Base-by-base conservation (phyloP, 2,888 invertebrate species). In the Cyclophora punctaria region DNA sequence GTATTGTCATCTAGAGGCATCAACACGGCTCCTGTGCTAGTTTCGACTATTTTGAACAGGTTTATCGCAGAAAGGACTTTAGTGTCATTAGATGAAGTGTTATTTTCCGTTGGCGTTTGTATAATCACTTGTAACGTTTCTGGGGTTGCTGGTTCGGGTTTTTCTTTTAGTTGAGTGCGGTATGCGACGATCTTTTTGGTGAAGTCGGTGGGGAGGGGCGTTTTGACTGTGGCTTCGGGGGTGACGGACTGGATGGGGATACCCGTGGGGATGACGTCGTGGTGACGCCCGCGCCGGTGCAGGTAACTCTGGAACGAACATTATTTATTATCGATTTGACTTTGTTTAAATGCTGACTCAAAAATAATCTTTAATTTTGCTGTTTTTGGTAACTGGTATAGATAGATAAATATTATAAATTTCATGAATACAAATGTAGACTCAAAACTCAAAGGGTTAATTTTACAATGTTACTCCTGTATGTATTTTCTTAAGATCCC, bases 121-220 rank as follows among this genome's bases (percentile, higher is more conserved):
- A 70, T 45, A 7, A 69, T 3, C 64, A 51, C 55, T 59, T 69
- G 44, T 68, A 60, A 0, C 44, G 41, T 1, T 50, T n/a, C 2
- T 7, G 35, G 3, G 51, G 44, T 35, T 53, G 5, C 50, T 56
- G 3, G 51, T 20, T 46, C 3, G 48, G 56, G 20, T 37, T 52
- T 51, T 7, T 47, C 50, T 47, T n/a, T 62, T 5, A 34, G 57
- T 64, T 20, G 20, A 4, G 57, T 49, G 34, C 69, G 48, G 6
- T 56, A 44, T 46, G 52, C 52, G 3, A 51, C 41, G 6, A 75
- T 69, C 5, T 58, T 45, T 53, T 77, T 69, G 2, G 67, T 75
- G 48, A 82, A 83, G 45, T 71, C 64, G 44, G 75, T 73, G 2
- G 81, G 83, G 1, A 84, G 56, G 0, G 82, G 74, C 0, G 51